phyloP scores from a whole-genome alignment of 2,797 vertebrate genomes.

The Micrastur ruficollis region DNA sequence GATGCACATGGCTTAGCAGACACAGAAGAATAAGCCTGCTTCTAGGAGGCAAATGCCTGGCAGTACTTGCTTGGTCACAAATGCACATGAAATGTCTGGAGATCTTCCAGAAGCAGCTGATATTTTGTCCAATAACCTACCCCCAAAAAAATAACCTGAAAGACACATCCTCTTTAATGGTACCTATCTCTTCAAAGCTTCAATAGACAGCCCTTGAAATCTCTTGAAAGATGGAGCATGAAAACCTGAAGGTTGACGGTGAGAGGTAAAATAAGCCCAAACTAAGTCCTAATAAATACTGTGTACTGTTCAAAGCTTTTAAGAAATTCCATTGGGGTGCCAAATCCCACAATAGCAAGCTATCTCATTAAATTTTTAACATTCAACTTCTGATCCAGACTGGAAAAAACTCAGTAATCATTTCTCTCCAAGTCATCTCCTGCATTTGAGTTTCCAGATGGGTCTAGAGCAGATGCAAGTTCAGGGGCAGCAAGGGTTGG shows the following conservation, averaged over 20 bases:
- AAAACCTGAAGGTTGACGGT: neutral
- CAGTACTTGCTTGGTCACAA: neutral
- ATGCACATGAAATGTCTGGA: neutral
- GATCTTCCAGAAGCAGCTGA: neutral
- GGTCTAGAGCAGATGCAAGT: neutral
- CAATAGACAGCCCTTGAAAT: neutral
- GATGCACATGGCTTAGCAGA: neutral
- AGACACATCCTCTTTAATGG: neutral
- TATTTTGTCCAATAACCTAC: neutral
- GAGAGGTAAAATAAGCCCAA: neutral
- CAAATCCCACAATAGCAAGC: neutral
- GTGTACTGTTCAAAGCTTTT: neutral
- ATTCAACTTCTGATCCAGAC: neutral
- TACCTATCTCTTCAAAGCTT: neutral
- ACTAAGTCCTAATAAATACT: neutral
- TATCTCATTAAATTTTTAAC: neutral
- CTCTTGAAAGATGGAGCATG: neutral
- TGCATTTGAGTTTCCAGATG: neutral
- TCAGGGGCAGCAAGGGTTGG: neutral
- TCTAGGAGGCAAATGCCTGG: neutral
- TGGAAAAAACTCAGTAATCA: neutral
- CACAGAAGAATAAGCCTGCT: neutral
- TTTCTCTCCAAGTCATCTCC: neutral
- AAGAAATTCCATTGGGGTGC: neutral
- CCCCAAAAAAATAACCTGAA: neutral